Evolutionary conservation across 2,888 invertebrate genomes (phyloP).

Genomic region (Lordiphosa andalusiaca): DNA sequence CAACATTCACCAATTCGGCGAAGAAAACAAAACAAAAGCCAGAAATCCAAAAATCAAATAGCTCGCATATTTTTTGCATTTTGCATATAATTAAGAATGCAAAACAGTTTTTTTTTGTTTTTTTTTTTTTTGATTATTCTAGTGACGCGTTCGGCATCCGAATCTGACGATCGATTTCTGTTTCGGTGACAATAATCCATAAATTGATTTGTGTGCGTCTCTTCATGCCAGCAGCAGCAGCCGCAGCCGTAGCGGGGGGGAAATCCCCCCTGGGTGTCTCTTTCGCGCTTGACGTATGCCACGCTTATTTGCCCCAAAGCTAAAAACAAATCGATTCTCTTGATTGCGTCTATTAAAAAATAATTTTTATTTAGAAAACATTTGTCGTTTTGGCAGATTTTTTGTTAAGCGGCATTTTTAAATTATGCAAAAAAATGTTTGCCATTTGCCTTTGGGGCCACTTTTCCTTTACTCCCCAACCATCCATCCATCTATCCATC

Average conservation of each 20-base stretch:
- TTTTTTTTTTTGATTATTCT: slow-evolving; percentile 7
- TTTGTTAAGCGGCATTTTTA: slow-evolving; percentile 6
- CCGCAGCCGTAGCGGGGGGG: no score
- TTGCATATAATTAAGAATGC: slow-evolving; percentile 68
- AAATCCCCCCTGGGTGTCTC: slow-evolving; percentile 6
- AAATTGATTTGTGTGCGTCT: slow-evolving; percentile 1
- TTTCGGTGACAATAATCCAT: slow-evolving; percentile 34
- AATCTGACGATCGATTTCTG: slow-evolving; percentile 19
- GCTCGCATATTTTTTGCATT: slow-evolving; percentile 37
- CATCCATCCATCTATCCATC: background rate
- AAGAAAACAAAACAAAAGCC: slow-evolving; percentile 4
- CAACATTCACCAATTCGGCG: slow-evolving; percentile 57
- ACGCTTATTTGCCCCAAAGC: slow-evolving; percentile 31
- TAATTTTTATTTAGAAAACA: slow-evolving; percentile 22
- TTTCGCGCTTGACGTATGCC: slow-evolving; percentile 36
- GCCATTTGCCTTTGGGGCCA: slow-evolving; percentile 16
- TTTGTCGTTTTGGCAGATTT: slow-evolving; percentile 22
- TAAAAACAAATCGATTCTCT: slow-evolving; percentile 5
- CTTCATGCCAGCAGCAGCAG: no score
- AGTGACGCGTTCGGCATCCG: slow-evolving; percentile 24
- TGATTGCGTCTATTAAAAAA: slow-evolving; percentile 41
- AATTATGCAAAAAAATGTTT: slow-evolving; percentile 13
- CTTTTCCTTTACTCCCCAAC: slow-evolving; percentile 5
- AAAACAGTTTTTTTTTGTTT: slow-evolving; percentile 62
- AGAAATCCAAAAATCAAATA: slow-evolving; percentile 20